Evolutionary conservation across 1,140 invertebrate species (phyloP).

Genomic region (Marisa cornuarietis): DNA sequence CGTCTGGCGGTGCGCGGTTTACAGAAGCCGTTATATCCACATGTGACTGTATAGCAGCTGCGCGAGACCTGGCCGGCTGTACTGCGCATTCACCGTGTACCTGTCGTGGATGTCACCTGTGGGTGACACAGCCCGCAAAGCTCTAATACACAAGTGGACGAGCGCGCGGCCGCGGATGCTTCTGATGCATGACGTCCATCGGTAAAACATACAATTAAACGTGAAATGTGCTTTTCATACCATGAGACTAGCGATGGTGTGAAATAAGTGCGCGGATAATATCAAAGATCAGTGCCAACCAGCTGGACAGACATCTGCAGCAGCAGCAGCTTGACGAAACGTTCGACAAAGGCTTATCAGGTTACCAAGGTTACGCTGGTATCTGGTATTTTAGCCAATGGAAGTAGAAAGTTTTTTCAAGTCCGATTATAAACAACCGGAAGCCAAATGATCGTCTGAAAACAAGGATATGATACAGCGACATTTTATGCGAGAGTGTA

Average conservation of each 20-base stretch:
- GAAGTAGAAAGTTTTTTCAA: slow-evolving; percentile 1
- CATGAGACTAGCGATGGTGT: no score
- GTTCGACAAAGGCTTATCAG: neutral
- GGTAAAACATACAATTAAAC: neutral
- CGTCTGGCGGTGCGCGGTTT: no score
- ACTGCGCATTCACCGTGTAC: no score
- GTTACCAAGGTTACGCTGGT: neutral
- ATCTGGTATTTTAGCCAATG: slow-evolving; percentile 18
- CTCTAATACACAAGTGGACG: no score
- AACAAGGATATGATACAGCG: neutral
- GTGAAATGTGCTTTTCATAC: neutral
- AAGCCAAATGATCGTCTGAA: neutral
- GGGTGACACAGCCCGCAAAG: no score
- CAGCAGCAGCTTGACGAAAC: neutral
- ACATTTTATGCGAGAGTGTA: neutral
- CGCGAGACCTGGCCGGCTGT: no score
- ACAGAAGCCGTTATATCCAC: no score
- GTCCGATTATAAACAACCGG: slow-evolving; percentile 9
- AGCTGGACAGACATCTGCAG: neutral
- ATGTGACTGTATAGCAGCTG: no score
- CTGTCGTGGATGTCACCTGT: no score
- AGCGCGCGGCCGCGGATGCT: no score
- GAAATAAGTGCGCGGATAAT: neutral
- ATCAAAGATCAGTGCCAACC: neutral
- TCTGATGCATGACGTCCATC: neutral